phyloP scores from a whole-genome alignment of 23 tunicate genomes.

The Halocynthia aurantium region DNA sequence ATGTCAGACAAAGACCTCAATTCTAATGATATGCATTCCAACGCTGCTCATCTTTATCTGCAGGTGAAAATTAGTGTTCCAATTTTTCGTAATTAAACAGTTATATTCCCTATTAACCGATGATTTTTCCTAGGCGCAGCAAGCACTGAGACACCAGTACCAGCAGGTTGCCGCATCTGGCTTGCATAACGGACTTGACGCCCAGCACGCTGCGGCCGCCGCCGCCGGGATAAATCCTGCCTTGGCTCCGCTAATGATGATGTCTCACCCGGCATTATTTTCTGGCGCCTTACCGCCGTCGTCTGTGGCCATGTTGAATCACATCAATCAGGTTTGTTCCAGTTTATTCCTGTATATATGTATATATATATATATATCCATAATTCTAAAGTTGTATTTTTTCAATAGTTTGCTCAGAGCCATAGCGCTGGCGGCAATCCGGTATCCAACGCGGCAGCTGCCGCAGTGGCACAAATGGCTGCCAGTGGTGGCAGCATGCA shows the following conservation, averaged over 20 bases:
- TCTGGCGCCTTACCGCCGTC: slow-evolving; percentile 68
- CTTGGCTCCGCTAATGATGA: slow-evolving; percentile 71
- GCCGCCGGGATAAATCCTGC: slow-evolving; percentile 41
- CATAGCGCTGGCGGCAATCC: slow-evolving; percentile 55
- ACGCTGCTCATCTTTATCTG: neutral
- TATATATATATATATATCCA: neutral
- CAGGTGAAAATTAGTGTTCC: neutral
- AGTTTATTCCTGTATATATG: neutral
- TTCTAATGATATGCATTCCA: neutral
- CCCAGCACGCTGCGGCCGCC: slow-evolving; percentile 26
- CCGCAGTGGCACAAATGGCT: slow-evolving; percentile 72
- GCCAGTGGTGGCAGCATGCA: slow-evolving; percentile 52
- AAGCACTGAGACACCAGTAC: slow-evolving; percentile 73
- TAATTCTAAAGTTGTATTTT: neutral
- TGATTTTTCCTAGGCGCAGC: slow-evolving; percentile 1
- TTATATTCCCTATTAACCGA: neutral
- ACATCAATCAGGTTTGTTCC: slow-evolving; percentile 66
- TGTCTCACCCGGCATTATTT: slow-evolving; percentile 74
- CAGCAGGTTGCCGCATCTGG: slow-evolving; percentile 64
- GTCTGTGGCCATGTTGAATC: slow-evolving; percentile 70
- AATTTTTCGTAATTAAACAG: neutral
- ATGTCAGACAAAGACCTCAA: neutral
- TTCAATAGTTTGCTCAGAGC: slow-evolving; percentile 47
- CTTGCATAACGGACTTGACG: slow-evolving; percentile 61
- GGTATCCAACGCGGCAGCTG: slow-evolving; percentile 49